A percentile compares a stretch with the other conserved stretches of the same genome.
Conservation (phyloP, 2,888 invertebrate genomes). For the Scaeva pyrastri region DNA sequence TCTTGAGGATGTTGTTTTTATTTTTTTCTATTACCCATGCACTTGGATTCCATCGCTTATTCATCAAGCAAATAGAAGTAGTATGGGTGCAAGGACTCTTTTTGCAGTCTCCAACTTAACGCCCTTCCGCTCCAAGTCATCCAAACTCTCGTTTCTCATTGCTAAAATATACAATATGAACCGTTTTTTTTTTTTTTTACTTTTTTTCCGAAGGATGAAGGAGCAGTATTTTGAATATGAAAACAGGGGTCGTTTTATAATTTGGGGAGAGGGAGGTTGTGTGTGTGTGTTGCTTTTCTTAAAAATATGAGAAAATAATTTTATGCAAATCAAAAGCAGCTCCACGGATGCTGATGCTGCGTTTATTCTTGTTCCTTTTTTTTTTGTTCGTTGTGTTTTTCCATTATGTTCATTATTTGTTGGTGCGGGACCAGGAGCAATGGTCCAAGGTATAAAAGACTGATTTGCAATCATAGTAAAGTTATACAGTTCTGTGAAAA, state of each 20-base stretch:
- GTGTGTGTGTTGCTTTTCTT: conserved; percentile 33
- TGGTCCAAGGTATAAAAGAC: too few relatives aligned
- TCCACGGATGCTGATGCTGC: conserved; percentile 20
- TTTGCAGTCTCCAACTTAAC: conserved; percentile 13
- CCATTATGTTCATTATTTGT: conserved; percentile 1
- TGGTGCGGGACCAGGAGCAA: too few relatives aligned
- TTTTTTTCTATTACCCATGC: conserved; percentile 50
- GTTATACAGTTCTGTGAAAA: too few relatives aligned
- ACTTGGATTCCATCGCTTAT: conserved; percentile 31
- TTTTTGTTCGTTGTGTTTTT: neutral
- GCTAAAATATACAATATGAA: conserved; percentile 58
- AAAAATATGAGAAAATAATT: conserved; percentile 55
- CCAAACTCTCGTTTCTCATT: conserved; percentile 29
- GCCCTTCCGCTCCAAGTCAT: conserved; percentile 36
- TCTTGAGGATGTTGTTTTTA: conserved; percentile 23
- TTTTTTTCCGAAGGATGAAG: conserved; percentile 41
- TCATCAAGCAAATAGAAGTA: too few relatives aligned
- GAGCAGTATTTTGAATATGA: conserved; percentile 33
- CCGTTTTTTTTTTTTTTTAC: conserved; percentile 21
- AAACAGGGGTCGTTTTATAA: neutral
- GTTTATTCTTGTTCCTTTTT: conserved; percentile 4
- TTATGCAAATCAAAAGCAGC: conserved; percentile 70
- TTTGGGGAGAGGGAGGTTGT: neutral
- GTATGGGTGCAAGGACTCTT: too few relatives aligned
- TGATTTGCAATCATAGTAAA: too few relatives aligned